Base-by-base conservation (phyloP, 1,140 invertebrate species). In the Drosophila erecta region DNA sequence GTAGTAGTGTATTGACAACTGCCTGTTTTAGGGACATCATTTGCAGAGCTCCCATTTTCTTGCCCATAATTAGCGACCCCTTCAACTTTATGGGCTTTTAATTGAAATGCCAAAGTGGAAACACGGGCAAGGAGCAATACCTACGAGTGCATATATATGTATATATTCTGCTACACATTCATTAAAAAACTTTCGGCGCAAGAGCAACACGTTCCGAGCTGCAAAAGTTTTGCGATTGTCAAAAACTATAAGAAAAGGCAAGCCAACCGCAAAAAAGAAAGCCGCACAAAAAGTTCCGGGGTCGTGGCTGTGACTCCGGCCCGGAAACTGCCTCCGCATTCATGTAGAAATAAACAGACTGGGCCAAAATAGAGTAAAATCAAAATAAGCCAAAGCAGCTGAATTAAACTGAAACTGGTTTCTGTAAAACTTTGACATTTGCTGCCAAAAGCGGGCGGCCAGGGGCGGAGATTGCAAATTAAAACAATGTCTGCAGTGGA, bases 201-300 rank as follows among this genome's bases (percentile, higher is more conserved):
- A 79, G 74, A 75, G 80, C 80, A 83, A 83, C 80, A 83, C 80
- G 80, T 76, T 59, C 58, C 64, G 64, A 73, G 57, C 57, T 56
- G 38, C 44, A 12, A 59, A 79, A 83, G 57, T 73, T 83, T 84
- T 66, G 64, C 80, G 69, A 83, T 84, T 83, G 80, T 83, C 80
- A 83, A 75, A 84, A 84, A 84, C 71, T 84, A 62, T 83, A 84
- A 84, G 80, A 84, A 79, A 70, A 70, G 66, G 71, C 55, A 61
- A 61, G 54, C 65, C 66, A 81, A 77, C 79, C 80, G 70, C 80
- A 84, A 71, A 74, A 76, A 76, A 51, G 37, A 37, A 43, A 59
- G 59, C 66, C 43, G 66, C 51, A 58, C 37, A 54, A 66, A 75
- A 67, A 53, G 51, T 70, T 70, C 27, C 30, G 27, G 46, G 38